Evolutionary conservation across 92 coral and sea anemone species (phyloP).

Genomic region (Epizoanthus fatuus): DNA sequence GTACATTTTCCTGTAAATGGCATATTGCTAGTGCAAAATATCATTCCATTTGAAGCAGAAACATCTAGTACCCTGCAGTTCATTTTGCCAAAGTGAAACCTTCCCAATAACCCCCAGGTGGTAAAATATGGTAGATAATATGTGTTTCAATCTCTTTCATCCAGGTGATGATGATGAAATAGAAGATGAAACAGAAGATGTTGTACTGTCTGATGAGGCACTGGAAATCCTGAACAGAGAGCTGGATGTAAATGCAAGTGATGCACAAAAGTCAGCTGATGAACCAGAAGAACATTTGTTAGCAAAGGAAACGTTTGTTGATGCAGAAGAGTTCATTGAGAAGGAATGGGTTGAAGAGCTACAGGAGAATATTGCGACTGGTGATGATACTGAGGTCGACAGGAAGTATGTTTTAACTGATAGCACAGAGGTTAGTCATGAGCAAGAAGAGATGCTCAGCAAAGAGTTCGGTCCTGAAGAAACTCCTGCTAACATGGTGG

Average conservation of each 20-base stretch:
- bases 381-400: too few species aligned
- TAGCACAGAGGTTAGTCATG: too few species aligned
- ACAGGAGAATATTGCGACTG: too few species aligned
- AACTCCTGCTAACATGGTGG: background rate
- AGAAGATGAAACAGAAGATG: constrained; percentile 8
- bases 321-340: background rate
- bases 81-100: too few species aligned
- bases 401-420: too few species aligned
- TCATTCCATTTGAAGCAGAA: too few species aligned
- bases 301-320: background rate
- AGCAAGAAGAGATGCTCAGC: background rate
- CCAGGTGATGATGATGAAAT: constrained; percentile 1
- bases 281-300: background rate
- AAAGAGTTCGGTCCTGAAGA: background rate
- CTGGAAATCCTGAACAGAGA: constrained; percentile 23
- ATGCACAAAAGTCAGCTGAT: background rate
- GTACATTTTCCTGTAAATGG: too few species aligned
- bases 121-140: too few species aligned
- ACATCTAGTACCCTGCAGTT: too few species aligned
- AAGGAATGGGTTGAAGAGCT: background rate
- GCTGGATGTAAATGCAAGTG: background rate
- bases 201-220: constrained; percentile 31
- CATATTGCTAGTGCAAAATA: too few species aligned
- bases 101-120: too few species aligned
- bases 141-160: too few species aligned